These are phyloP conservation scores for Scotopteryx bipunctaria DNA, from an alignment of 2,888 invertebrate species.

Conservation along the genomic window DNA sequence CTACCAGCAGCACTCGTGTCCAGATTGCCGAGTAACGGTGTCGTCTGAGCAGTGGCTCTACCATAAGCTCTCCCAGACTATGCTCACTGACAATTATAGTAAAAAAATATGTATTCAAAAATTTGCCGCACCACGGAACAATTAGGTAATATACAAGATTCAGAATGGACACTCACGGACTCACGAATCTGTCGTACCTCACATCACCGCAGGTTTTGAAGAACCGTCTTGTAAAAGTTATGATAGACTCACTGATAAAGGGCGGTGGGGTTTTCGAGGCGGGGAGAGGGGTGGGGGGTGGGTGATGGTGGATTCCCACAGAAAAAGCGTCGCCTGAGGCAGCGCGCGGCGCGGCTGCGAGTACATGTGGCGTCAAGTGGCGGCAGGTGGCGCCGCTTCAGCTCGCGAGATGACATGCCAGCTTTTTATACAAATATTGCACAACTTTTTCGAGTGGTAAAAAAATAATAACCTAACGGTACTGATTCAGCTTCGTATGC, in stretches of 20 bases:
- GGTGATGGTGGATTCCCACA: constrained; percentile 11
- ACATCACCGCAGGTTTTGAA: too few species aligned
- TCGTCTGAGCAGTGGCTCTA: too few species aligned
- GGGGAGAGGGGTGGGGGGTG: not conserved
- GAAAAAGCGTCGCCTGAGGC: constrained; percentile 27
- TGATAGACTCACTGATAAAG: too few species aligned
- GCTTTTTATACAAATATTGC: constrained; percentile 16
- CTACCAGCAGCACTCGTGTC: constrained; percentile 3
- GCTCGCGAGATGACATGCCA: constrained; percentile 22
- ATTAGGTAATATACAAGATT: too few species aligned
- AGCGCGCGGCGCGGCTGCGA: too few species aligned
- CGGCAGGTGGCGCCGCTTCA: constrained; percentile 50
- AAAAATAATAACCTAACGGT: not conserved
- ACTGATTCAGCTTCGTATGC: not conserved
- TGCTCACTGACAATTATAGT: too few species aligned
- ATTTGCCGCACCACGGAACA: too few species aligned
- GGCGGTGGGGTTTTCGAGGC: not conserved
- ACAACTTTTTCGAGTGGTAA: constrained; percentile 2
- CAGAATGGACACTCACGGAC: too few species aligned
- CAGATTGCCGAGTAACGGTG: constrained; percentile 14
- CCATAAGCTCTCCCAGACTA: too few species aligned
- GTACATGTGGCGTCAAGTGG: constrained; percentile 61
- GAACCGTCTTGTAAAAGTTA: too few species aligned
- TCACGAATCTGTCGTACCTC: too few species aligned
- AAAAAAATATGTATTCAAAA: too few species aligned